Evolutionary conservation across 2,888 invertebrate genomes (phyloP).

Genomic region (Lamellibrachia columna): DNA sequence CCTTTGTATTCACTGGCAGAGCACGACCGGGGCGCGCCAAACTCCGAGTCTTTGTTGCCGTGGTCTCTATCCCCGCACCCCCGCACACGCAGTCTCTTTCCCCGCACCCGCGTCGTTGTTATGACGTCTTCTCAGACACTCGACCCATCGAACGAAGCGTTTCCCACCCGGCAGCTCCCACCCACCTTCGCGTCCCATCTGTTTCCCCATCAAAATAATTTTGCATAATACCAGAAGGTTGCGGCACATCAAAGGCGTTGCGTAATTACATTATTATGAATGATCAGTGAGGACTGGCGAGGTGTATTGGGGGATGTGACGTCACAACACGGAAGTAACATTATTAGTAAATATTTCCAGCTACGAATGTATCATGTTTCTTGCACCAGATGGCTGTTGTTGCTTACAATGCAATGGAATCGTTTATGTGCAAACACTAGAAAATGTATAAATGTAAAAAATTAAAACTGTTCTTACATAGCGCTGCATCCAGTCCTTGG

Average conservation of each 20-base stretch:
- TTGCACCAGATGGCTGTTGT: too few relatives aligned
- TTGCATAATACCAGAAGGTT: not conserved
- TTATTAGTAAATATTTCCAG: not conserved
- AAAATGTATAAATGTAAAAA: too few relatives aligned
- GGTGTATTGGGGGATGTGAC: not conserved
- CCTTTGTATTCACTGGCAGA: not conserved
- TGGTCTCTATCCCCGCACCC: not conserved
- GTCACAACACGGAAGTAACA: not conserved
- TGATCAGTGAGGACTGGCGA: not conserved
- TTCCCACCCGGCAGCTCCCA: not conserved
- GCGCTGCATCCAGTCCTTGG: too few relatives aligned
- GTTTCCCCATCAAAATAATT: not conserved
- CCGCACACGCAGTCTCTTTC: not conserved
- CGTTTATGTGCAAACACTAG: too few relatives aligned
- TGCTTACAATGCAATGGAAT: too few relatives aligned
- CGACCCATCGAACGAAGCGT: not conserved
- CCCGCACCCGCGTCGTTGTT: not conserved
- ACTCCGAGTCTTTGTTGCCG: not conserved
- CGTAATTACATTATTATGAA: not conserved
- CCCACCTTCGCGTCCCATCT: not conserved
- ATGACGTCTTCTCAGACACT: not conserved
- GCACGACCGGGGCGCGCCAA: not conserved
- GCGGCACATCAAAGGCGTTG: not conserved
- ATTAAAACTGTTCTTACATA: too few relatives aligned
- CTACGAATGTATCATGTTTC: not conserved